These are phyloP conservation scores for Sus scrofa DNA, from an alignment of 2,113 vertebrate genomes.

Conservation along the genomic window T2T-Sscrofa CM000824.6:36353001-36353500, in stretches of 20 bases:
- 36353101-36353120: not conserved
- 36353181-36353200: not conserved
- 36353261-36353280: not conserved
- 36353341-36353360: not conserved
- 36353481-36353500: too few species aligned
- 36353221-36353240: not conserved
- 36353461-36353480: not conserved
- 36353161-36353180: not conserved
- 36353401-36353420: not conserved
- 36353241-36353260: not conserved
- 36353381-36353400: not conserved
- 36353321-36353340: not conserved
- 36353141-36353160: not conserved
- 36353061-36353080: not conserved
- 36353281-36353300: not conserved
- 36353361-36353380: not conserved
- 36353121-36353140: not conserved
- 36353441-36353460: not conserved
- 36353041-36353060: not conserved
- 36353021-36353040: not conserved
- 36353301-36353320: not conserved
- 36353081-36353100: rapidly evolving
- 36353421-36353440: not conserved
- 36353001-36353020: not conserved
- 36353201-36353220: not conserved